Conservation (phyloP, 1,140 invertebrate genomes). For the Dreissena polymorpha region DNA sequence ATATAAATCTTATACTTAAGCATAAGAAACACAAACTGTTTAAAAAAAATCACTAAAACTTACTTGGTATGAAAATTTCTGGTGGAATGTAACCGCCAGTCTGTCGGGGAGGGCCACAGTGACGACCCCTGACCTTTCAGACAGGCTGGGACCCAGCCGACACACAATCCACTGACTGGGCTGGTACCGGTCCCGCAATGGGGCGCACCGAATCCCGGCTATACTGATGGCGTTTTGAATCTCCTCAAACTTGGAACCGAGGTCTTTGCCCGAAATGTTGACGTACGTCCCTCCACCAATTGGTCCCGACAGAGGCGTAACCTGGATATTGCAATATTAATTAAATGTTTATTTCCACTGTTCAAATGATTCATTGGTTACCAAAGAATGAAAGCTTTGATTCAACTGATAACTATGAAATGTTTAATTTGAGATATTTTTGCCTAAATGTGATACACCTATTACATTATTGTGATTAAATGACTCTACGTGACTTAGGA, state of each 20-base stretch:
- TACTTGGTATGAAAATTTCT: constrained; percentile 49
- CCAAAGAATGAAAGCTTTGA: no score
- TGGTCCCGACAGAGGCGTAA: constrained; percentile 95
- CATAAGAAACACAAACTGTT: no score
- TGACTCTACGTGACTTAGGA: no score
- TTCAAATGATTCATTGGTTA: no score
- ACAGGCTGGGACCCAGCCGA: constrained; percentile 38
- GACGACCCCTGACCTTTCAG: constrained; percentile 18
- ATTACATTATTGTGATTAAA: no score
- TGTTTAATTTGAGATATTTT: no score
- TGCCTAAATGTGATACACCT: no score
- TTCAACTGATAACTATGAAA: no score
- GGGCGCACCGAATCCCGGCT: constrained; percentile 92
- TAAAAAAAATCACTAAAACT: neutral
- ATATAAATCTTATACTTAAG: no score
- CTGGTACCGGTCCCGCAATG: constrained; percentile 89
- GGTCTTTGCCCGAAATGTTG: constrained; percentile 97
- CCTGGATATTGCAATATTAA: constrained; percentile 81
- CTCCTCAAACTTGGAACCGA: constrained; percentile 95
- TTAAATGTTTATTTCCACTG: neutral
- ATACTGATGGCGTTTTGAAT: constrained; percentile 95
- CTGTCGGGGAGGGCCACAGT: constrained; percentile 51
- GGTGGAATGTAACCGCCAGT: constrained; percentile 35
- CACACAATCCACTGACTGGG: constrained; percentile 83
- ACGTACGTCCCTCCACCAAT: constrained; percentile 97